phyloP scores from a whole-genome alignment of 2,888 invertebrate species.

The Ichneumoninae sp. region DNA sequence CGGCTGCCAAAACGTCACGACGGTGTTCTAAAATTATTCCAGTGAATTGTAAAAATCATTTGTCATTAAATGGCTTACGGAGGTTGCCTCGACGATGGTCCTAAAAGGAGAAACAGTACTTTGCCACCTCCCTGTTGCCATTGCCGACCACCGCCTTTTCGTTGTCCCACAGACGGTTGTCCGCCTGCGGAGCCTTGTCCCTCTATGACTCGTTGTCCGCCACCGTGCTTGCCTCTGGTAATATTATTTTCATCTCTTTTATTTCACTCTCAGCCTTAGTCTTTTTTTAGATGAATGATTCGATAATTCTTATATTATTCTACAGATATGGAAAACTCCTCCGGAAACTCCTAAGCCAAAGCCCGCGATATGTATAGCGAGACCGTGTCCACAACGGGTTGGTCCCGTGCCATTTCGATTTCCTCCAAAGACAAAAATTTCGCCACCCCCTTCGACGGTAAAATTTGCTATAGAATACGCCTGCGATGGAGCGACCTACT shows the following conservation, averaged over 20 bases:
- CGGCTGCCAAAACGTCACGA: conserved; percentile 14
- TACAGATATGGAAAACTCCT: conserved; percentile 68
- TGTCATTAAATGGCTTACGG: conserved; percentile 32
- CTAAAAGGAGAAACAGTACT: conserved; percentile 59
- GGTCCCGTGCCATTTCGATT: conserved; percentile 52
- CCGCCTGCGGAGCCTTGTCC: conserved; percentile 69
- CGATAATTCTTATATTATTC: background rate
- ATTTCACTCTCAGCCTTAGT: background rate
- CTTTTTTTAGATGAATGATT: no score
- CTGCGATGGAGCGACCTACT: conserved; percentile 71
- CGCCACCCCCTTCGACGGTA: conserved; percentile 71
- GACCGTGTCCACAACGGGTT: conserved; percentile 59
- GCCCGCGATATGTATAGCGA: conserved; percentile 71
- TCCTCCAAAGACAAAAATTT: conserved; percentile 66
- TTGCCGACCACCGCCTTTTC: conserved; percentile 69
- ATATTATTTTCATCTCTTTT: conserved; percentile 20
- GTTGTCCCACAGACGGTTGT: conserved; percentile 71
- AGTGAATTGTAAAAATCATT: background rate
- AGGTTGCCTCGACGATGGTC: conserved; percentile 24
- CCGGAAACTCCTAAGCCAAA: conserved; percentile 63
- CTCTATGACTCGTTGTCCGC: conserved; percentile 49
- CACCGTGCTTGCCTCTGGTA: conserved; percentile 63
- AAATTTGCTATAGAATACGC: conserved; percentile 72
- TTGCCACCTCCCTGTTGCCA: conserved; percentile 74
- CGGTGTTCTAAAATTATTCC: conserved; percentile 40